These are phyloP conservation scores for Gallinago stenura DNA, from an alignment of 2,797 vertebrate genomes.

Conservation along the genomic window DNA sequence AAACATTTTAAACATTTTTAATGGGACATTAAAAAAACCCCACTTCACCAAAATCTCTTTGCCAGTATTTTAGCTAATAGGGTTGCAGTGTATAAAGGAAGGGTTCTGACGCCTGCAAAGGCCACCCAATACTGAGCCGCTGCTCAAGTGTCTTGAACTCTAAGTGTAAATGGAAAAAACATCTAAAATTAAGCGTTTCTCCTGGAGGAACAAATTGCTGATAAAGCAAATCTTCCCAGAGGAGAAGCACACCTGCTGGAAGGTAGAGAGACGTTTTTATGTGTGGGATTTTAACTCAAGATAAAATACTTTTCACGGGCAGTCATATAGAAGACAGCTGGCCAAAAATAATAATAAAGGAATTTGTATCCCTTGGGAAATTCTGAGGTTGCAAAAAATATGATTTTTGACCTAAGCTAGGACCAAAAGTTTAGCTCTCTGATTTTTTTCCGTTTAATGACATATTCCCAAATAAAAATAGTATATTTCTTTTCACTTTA, in stretches of 20 bases:
- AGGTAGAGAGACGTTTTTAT: conserved; percentile 69
- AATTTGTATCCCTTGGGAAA: conserved; percentile 57
- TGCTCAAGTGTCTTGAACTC: conserved; percentile 66
- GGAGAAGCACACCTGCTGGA: conserved; percentile 69
- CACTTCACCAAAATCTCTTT: conserved; percentile 52
- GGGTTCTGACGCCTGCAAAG: conserved; percentile 43
- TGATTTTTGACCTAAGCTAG: conserved; percentile 19
- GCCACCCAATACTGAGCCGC: conserved; percentile 62
- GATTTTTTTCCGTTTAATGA: not conserved
- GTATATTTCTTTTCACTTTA: conserved; percentile 11
- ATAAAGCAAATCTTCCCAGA: conserved; percentile 65
- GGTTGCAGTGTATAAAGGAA: conserved; percentile 36
- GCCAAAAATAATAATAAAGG: conserved; percentile 71
- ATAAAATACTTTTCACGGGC: conserved; percentile 70
- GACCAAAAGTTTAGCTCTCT: not conserved
- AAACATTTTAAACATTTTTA: conserved; percentile 63
- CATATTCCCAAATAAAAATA: conserved; percentile 15
- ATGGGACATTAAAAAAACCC: conserved; percentile 13
- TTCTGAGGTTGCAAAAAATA: conserved; percentile 47
- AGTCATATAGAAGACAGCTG: conserved; percentile 74
- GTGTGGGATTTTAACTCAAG: conserved; percentile 60
- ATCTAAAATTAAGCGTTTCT: conserved; percentile 66
- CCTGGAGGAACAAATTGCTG: conserved; percentile 65
- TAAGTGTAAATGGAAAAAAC: conserved; percentile 75
- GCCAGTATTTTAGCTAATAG: conserved; percentile 61